Base-by-base conservation (phyloP, 30 jellyfish, hydroid and myxozoan species). In the Rhopilema esculentum region DNA sequence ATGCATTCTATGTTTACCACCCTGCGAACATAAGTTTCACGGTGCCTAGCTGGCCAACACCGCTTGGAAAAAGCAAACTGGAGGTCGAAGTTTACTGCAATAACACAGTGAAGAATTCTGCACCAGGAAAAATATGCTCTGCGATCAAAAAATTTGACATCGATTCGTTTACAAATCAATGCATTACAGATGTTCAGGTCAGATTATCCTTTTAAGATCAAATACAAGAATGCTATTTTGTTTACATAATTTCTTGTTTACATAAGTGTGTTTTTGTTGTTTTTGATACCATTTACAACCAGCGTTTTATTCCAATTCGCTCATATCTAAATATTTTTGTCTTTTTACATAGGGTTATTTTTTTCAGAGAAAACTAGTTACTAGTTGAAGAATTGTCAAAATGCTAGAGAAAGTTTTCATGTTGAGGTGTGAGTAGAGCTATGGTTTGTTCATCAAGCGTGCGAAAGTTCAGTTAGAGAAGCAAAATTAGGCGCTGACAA, bases 141-240 rank as follows among this genome's bases (percentile, higher is more conserved):
- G 69, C 21, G 15, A 61, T 84, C 20, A 80, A 87, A 0, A 69
- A 25, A 18, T 61, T 84, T 32, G 78, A 75, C 1, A 21, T 71
- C 61, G 33, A 29, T 53, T 17, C 53, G 6, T 70, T 26, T 48
- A n/a, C 73, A 27, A 48, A 49, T 8, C 86, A 73, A 27, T 84
- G 93, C 65, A 63, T 71, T 18, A 75, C 53, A 27, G 93, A 84
- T 72, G 67, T 73, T 22, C 61, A 62, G 93, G 93, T 84, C 0
- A 40, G 57, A 6, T 40, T 40, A 12, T 2, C 21, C 21, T 17
- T n/a, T 16, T 12, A 28, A 63, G n/a, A 63, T 12, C 24, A n/a
- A 1, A 12, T 63, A n/a, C 24, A 17, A n/a, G 1, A 63, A 16
- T 17, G 72, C 21, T 63, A 1, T 63, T 15, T 6, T 25, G 8